Conservation (phyloP, 2,888 invertebrate genomes). For the Drosophila antonietae region DNA sequence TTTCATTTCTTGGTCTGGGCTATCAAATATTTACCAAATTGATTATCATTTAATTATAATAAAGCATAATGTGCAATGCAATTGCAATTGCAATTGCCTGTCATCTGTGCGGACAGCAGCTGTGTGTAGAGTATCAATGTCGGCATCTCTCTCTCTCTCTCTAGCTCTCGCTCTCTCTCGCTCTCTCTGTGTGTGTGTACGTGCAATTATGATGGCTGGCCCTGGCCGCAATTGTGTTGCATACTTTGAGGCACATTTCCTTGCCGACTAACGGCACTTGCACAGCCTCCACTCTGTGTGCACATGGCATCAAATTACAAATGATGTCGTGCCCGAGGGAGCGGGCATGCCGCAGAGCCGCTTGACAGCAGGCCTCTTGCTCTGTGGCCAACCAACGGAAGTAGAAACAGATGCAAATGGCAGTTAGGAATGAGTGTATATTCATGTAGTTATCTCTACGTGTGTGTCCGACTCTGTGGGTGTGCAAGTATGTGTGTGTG, state of each 20-base stretch:
- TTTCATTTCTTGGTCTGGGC: constrained; percentile 35
- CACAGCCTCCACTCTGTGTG: constrained; percentile 26
- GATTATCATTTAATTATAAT: constrained; percentile 76
- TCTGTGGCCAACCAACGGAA: constrained; percentile 70
- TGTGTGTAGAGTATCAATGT: constrained; percentile 25
- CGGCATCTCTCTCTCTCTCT: neutral
- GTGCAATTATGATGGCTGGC: constrained; percentile 71
- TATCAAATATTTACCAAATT: constrained; percentile 73
- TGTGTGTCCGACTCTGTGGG: neutral
- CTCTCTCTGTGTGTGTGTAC: constrained; percentile 10
- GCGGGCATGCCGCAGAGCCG: constrained; percentile 1
- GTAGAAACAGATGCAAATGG: constrained; percentile 74
- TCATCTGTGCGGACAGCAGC: constrained; percentile 4
- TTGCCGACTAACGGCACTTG: constrained; percentile 46
- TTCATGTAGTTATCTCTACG: constrained; percentile 8
- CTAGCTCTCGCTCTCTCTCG: neutral
- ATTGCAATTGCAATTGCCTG: constrained; percentile 47
- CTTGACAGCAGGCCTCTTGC: constrained; percentile 37
- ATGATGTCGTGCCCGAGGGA: constrained; percentile 52
- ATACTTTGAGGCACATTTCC: constrained; percentile 72
- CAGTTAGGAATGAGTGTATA: constrained; percentile 42
- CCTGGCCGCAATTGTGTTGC: constrained; percentile 72
- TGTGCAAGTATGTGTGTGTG: constrained; percentile 16
- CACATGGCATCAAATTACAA: constrained; percentile 69
- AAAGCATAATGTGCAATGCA: constrained; percentile 65